These are phyloP conservation scores for Bacillus rossius DNA, from an alignment of 1,140 invertebrate species.

Conservation along the genomic window DNA sequence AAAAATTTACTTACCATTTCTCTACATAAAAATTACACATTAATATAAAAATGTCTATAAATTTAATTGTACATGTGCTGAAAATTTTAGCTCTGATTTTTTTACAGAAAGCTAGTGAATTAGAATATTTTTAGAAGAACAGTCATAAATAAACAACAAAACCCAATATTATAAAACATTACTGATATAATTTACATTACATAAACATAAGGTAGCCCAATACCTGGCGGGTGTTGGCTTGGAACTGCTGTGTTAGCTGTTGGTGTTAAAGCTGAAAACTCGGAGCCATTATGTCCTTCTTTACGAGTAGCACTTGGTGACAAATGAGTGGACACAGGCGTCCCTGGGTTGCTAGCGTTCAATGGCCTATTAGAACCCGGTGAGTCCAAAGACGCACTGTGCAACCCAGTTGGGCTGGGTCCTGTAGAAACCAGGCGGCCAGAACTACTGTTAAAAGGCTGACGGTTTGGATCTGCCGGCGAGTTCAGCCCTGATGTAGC, in stretches of 20 bases:
- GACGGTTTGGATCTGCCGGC: conserved; percentile 53
- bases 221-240: conserved; percentile 44
- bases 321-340: conserved; percentile 52
- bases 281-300: conserved; percentile 37
- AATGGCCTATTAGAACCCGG: conserved; percentile 46
- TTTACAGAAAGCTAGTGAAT: too few relatives aligned
- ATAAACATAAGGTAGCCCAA: too few relatives aligned
- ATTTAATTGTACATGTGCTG: too few relatives aligned
- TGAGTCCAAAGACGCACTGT: conserved; percentile 45
- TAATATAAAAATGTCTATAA: too few relatives aligned
- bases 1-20: too few relatives aligned
- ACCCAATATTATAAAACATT: too few relatives aligned
- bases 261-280: conserved; percentile 31
- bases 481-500: conserved; percentile 64
- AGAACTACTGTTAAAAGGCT: conserved; percentile 32
- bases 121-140: too few relatives aligned
- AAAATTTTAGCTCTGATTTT: too few relatives aligned
- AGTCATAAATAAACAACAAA: too few relatives aligned
- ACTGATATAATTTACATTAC: too few relatives aligned
- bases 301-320: conserved; percentile 33
- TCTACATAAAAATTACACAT: too few relatives aligned
- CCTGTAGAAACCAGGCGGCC: conserved; percentile 44
- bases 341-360: conserved; percentile 63
- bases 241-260: conserved; percentile 35
- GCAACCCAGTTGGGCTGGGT: conserved; percentile 51